These are phyloP conservation scores for Andinoacara biseriatus DNA, from an alignment of 2,113 vertebrate genomes.

Conservation along the genomic window DNA sequence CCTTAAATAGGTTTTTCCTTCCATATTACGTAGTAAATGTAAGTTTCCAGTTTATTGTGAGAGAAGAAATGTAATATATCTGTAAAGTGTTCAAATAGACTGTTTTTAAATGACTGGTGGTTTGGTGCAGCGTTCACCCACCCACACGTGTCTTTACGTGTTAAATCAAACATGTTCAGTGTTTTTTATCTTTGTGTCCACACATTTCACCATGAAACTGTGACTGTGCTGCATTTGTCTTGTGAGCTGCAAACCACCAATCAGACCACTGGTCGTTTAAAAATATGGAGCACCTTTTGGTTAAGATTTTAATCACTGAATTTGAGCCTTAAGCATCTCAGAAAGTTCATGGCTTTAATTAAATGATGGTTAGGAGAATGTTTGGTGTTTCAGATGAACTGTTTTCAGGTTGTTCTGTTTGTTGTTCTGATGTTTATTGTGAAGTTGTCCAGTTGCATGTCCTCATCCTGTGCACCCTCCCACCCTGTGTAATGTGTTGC, in stretches of 20 bases:
- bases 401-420: background rate
- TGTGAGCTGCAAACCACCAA: slow-evolving; percentile 23
- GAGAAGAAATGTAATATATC: background rate
- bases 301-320: background rate
- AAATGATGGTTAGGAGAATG: background rate
- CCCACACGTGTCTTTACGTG: background rate
- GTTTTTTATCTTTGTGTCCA: slow-evolving; percentile 10
- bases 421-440: slow-evolving; percentile 10
- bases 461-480: slow-evolving; percentile 58
- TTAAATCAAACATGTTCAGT: slow-evolving; percentile 38
- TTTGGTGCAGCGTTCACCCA: slow-evolving; percentile 54
- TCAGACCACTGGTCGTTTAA: slow-evolving; percentile 66
- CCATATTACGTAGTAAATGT: background rate
- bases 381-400: background rate
- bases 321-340: background rate
- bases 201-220: background rate
- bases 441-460: slow-evolving; percentile 73
- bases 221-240: slow-evolving; percentile 13
- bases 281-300: background rate
- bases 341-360: background rate
- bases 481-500: slow-evolving; percentile 57
- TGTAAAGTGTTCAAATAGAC: no score
- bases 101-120: slow-evolving; percentile 61
- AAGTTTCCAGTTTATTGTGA: background rate
- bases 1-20: background rate